Base-by-base conservation (phyloP, 2,888 invertebrate species). In the Helicoverpa assulta region DNA sequence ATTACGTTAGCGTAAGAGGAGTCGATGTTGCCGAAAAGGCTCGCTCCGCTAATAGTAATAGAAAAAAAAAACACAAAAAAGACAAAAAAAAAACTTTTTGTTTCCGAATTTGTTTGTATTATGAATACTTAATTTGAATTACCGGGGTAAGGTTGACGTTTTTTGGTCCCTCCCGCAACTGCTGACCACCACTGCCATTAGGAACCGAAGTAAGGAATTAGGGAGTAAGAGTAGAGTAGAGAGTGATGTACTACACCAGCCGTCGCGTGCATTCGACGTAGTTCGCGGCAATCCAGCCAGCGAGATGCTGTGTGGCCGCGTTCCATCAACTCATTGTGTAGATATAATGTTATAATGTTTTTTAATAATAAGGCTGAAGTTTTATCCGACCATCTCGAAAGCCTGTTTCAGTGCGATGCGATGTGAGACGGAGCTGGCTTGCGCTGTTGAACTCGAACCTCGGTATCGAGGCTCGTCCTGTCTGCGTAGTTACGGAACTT, bases 101-200 rank as follows among this genome's bases (percentile, higher is more conserved):
- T 87, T 85, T 85, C 86, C 80, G 85, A 83, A 78, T 87, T 91
- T 85, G 69, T 87, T 92, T 90, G 76, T 80, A 82, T 91, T 76
- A 62, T 53, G 7, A 89, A 85, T 73, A 84, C 88, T 90, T 71
- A 78, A 89, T 92, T 91, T 65, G 66, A 73, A 81, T 90, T 92
- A 84, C 89, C 86, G 88, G 93, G 91, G 85, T 70, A 88, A 64
- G 90, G 91, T 90, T 70, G 92, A 91, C 89, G 47, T 51, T 73
- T 54, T 77, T 65, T 37, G 26, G 91, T 92, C 94, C 93, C 93
- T 88, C 92, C 93, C 92, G 83, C 92, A 92, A 92, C 93, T 90
- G 92, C 93, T 91, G 87, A 91, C 89, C 89, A 91, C 84, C 93
- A 95, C 95, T 95, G 95, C 95, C 95, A 95, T 92, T 93, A 92